Conservation (phyloP, 2,888 invertebrate species). For the Limnephilus auricula region DNA sequence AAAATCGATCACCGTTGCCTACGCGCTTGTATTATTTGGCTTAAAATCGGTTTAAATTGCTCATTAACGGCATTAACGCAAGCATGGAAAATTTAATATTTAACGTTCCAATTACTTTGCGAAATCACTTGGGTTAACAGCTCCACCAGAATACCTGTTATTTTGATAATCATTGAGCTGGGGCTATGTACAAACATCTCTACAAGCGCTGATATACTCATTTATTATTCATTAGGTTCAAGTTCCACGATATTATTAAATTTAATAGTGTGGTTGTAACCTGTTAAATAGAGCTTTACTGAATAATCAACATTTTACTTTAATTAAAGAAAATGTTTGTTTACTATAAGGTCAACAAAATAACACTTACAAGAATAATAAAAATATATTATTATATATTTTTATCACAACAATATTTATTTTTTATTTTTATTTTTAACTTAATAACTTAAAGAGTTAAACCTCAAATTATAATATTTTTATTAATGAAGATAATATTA, state of each 20-base stretch:
- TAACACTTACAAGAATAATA: too few species aligned
- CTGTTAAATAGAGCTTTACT: neutral
- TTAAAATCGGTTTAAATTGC: neutral
- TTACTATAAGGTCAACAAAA: neutral
- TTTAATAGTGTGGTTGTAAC: neutral
- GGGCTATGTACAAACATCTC: neutral
- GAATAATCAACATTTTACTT: neutral
- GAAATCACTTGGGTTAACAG: constrained; percentile 1
- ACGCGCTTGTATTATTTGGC: neutral
- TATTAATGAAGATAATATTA: too few species aligned
- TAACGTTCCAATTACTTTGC: neutral
- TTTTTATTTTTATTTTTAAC: too few species aligned
- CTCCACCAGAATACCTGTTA: neutral
- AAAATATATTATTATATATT: too few species aligned
- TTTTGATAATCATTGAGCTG: neutral
- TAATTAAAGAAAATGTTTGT: neutral
- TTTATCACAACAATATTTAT: too few species aligned
- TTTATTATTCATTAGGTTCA: neutral
- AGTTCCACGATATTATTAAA: neutral
- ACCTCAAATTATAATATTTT: too few species aligned
- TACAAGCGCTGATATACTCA: neutral
- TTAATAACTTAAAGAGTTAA: too few species aligned
- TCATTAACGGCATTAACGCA: neutral
- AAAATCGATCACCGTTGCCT: neutral
- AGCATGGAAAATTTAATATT: neutral